phyloP scores from a whole-genome alignment of 2,797 vertebrate species.

The Tragelaphus eurycerus region DNA sequence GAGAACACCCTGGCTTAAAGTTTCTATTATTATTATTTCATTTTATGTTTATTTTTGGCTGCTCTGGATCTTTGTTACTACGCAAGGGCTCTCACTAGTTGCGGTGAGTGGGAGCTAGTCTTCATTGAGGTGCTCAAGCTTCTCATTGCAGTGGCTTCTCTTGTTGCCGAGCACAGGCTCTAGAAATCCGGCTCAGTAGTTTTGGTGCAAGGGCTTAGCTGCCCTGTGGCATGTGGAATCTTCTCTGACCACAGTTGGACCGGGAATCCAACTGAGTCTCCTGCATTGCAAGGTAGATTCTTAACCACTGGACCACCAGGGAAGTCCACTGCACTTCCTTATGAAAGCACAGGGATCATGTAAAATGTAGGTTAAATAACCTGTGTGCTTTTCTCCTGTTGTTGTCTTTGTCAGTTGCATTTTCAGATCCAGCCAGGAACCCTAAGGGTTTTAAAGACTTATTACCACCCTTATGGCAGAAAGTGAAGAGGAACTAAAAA shows the following conservation, averaged over 20 bases:
- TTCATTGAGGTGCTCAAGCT: background rate
- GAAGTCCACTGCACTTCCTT: background rate
- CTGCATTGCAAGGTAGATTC: background rate
- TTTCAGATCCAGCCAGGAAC: background rate
- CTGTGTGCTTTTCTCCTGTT: background rate
- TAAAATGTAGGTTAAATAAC: background rate
- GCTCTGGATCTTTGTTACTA: background rate
- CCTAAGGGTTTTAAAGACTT: background rate
- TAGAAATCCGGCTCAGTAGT: background rate
- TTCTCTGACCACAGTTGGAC: background rate
- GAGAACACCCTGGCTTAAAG: background rate
- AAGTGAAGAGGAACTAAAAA: too few species aligned
- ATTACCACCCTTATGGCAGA: background rate
- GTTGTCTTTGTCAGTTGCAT: background rate
- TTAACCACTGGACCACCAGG: background rate
- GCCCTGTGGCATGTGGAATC: background rate
- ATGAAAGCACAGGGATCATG: too few species aligned
- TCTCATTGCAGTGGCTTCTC: background rate
- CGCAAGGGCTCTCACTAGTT: background rate
- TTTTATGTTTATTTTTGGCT: background rate
- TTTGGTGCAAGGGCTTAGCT: background rate
- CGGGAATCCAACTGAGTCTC: background rate
- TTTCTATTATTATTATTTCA: background rate
- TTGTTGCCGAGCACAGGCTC: background rate
- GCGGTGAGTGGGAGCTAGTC: background rate